Percentiles rank a stretch among this genome's conserved stretches.
These are phyloP conservation scores for Vireo altiloquus DNA, from an alignment of 2,113 vertebrate genomes.

Conservation along the genomic window DNA sequence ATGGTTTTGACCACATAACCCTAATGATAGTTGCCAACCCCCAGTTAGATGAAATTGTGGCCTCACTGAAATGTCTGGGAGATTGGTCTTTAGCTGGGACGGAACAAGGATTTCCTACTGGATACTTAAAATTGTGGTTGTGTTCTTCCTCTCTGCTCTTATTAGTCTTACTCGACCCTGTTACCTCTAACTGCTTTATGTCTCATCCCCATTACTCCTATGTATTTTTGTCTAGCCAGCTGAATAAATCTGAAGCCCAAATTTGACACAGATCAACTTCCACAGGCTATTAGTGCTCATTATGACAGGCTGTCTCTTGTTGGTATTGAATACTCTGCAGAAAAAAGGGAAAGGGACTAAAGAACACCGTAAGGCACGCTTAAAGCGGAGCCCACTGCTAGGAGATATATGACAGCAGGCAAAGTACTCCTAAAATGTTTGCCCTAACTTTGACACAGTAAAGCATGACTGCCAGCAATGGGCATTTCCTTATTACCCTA, in stretches of 20 bases:
- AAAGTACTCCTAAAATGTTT: neutral
- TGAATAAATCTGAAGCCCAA: neutral
- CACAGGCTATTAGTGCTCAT: neutral
- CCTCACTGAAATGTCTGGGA: neutral
- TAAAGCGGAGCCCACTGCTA: neutral
- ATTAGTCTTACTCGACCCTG: neutral
- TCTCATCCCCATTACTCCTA: neutral
- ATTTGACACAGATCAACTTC: neutral
- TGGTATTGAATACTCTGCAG: neutral
- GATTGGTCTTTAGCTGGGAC: neutral
- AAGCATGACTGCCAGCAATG: neutral
- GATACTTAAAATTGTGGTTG: neutral
- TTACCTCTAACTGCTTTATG: neutral
- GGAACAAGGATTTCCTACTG: neutral
- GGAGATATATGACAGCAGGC: neutral
- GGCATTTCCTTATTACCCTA: neutral
- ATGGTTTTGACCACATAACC: neutral
- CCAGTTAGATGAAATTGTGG: neutral
- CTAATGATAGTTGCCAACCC: neutral
- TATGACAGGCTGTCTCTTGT: neutral
- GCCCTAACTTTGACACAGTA: neutral
- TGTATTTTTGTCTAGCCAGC: neutral
- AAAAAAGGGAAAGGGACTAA: neutral
- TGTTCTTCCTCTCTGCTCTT: neutral
- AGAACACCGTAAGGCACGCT: neutral